A percentile compares a stretch with the other conserved stretches of the same genome.
phyloP scores from a whole-genome alignment of 2,888 invertebrate species.

The Drosophila quinaria region DNA sequence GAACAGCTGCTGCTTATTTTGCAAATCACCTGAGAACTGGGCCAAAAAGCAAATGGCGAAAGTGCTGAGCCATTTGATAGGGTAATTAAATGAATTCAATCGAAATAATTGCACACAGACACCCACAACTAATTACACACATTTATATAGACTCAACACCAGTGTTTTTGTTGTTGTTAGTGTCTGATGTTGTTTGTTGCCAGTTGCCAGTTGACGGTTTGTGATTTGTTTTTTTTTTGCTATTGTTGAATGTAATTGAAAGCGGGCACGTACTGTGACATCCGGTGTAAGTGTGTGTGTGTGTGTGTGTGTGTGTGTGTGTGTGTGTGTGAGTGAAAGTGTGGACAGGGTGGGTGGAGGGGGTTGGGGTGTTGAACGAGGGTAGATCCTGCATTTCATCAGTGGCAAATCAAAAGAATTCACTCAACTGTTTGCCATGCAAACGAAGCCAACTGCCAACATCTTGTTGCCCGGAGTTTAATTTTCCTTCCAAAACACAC shows the following conservation, averaged over 20 bases:
- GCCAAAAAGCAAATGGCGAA: conserved; percentile 14
- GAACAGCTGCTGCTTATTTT: conserved; percentile 4
- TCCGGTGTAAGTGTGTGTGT: conserved; percentile 11
- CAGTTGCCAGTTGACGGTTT: conserved; percentile 11
- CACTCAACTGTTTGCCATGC: conserved; percentile 42
- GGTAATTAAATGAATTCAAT: conserved; percentile 50
- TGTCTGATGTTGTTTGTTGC: conserved; percentile 24
- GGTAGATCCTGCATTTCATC: conserved; percentile 35
- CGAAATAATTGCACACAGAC: conserved; percentile 47
- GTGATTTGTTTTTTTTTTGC: conserved; percentile 29
- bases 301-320: conserved; percentile 16
- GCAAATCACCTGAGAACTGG: conserved; percentile 10
- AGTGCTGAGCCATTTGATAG: conserved; percentile 36
- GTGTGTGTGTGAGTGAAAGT: neutral
- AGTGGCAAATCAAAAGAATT: conserved; percentile 58
- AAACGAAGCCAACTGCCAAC: conserved; percentile 19
- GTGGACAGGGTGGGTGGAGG: no score
- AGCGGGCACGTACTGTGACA: conserved; percentile 42
- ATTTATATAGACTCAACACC: conserved; percentile 43
- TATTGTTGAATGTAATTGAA: conserved; percentile 56
- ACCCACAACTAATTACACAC: conserved; percentile 54
- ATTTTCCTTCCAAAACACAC: conserved; percentile 14
- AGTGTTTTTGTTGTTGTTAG: conserved; percentile 4
- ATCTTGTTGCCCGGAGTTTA: conserved; percentile 14
- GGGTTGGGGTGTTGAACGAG: neutral